Base-by-base conservation (phyloP, 2,797 vertebrate genomes). In the Moxostoma hubbsi region DNA sequence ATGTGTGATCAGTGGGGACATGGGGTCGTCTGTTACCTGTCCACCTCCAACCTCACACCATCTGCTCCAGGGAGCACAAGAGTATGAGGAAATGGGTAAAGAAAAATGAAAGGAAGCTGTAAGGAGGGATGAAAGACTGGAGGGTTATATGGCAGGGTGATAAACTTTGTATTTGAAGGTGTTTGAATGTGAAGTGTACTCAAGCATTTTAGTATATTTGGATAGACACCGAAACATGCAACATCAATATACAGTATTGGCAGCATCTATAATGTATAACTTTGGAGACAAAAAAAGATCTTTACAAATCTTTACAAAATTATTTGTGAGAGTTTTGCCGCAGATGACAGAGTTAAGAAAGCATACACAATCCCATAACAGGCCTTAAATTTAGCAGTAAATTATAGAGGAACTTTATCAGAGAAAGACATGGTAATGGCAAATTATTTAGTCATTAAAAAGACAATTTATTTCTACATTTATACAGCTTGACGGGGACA, bases 11-110 rank as follows among this genome's bases (percentile, higher is more conserved):
- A 74, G 74, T 85, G 84, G 90, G 86, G 81, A 85, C 82, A 78
- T 68, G 51, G 82, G 88, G 89, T 91, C 83, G 77, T 90, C 90
- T 91, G 92, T 90, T 91, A 93, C 90, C 92, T 91, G 92, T 90
- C 89, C 87, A 93, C 91, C 90, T 92, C 89, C 88, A 89, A 93
- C 91, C 89, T 84, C 62, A 71, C 69, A 85, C 91, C 90, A 89
- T 92, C 93, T 94, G 92, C 90, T 92, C 65, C 73, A 63, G 89
- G 85, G 84, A 87, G 73, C 58, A 45, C 55, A 55, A 4, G 46
- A 75, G 66, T 4, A 5, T 43, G 81, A 59, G 67, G 4, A 54
- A 67, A 69, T 77, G 70, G 81, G 78, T 76, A 49, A 46, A 69
- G 50, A n/a, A 55, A 45, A 69, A 75, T 64, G 70, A 16, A 77